These are phyloP conservation scores for Coelinius sp. DNA, from an alignment of 2,888 invertebrate species.

Conservation along the genomic window DNA sequence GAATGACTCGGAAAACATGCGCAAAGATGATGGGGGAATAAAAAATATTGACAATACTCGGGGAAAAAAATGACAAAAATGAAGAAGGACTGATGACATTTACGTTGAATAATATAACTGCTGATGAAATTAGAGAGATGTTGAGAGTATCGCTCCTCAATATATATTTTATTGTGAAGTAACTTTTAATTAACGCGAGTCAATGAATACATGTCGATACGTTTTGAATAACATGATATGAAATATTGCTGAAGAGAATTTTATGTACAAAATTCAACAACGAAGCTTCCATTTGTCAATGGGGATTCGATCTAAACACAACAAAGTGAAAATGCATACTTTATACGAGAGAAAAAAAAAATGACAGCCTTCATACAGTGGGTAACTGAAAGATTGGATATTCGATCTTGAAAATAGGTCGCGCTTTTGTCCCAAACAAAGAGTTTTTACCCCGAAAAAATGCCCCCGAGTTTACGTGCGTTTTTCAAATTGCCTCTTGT, in stretches of 20 bases:
- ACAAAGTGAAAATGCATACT: not conserved
- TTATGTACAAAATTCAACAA: too few species aligned
- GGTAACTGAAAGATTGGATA: constrained; percentile 10
- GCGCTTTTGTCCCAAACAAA: constrained; percentile 23
- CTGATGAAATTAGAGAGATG: constrained; percentile 15
- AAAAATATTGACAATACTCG: constrained; percentile 21
- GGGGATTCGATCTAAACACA: not conserved
- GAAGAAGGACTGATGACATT: not conserved
- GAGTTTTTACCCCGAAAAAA: constrained; percentile 12
- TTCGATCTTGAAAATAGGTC: constrained; percentile 27
- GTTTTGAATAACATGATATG: not conserved
- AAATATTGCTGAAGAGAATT: not conserved
- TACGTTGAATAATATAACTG: not conserved
- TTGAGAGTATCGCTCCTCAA: not conserved
- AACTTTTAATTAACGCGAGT: constrained; percentile 11
- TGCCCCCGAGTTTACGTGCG: not conserved
- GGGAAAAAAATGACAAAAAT: not conserved
- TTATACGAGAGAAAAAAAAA: not conserved
- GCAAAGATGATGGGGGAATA: not conserved
- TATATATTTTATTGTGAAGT: not conserved
- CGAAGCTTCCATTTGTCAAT: constrained; percentile 2
- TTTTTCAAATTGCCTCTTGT: constrained; percentile 17
- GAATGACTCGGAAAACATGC: constrained; percentile 29
- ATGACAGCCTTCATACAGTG: not conserved
- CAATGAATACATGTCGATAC: not conserved